Percentiles rank a stretch among this genome's conserved stretches.
phyloP scores from a whole-genome alignment of 2,113 vertebrate genomes.

The Mesocricetus auratus region DNA sequence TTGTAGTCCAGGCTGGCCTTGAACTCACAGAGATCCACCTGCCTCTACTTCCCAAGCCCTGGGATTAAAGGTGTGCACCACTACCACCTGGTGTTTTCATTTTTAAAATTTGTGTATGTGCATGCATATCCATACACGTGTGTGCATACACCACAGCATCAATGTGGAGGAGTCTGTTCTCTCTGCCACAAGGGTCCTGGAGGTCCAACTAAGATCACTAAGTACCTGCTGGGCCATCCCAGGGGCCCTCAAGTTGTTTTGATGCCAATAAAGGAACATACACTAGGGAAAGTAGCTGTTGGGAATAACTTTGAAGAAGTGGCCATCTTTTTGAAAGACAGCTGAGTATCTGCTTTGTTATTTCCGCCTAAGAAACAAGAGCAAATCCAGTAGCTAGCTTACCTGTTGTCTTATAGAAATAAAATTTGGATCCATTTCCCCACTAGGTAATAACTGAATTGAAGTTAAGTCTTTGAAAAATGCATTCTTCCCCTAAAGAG shows the following conservation, averaged over 20 bases:
- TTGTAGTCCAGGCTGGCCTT: not conserved
- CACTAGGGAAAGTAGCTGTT: not conserved
- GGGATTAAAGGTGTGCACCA: not conserved
- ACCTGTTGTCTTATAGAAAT: constrained; percentile 94
- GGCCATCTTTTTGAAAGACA: not conserved
- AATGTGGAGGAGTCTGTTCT: not conserved
- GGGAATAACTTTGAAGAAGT: not conserved
- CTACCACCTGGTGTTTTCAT: not conserved
- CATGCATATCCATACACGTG: not conserved
- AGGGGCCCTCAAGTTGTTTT: not conserved
- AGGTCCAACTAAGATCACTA: not conserved
- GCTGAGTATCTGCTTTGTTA: not conserved
- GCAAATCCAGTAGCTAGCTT: constrained; percentile 45
- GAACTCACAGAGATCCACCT: not conserved
- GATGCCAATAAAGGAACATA: not conserved
- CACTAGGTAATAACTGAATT: constrained; percentile 97
- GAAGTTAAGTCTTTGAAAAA: constrained; percentile 98
- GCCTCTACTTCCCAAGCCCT: not conserved
- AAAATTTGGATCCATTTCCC: constrained; percentile 93
- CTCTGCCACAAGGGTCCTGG: not conserved
- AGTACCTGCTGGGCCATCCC: not conserved
- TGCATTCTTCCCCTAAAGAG: constrained; percentile 95
- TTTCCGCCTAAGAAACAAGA: not conserved
- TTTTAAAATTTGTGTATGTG: not conserved
- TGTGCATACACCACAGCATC: not conserved